Evolutionary conservation across 2,113 vertebrate species (phyloP), one percentile per base, ranked within the genome.

Genomic region (Piprites chloris): DNA sequence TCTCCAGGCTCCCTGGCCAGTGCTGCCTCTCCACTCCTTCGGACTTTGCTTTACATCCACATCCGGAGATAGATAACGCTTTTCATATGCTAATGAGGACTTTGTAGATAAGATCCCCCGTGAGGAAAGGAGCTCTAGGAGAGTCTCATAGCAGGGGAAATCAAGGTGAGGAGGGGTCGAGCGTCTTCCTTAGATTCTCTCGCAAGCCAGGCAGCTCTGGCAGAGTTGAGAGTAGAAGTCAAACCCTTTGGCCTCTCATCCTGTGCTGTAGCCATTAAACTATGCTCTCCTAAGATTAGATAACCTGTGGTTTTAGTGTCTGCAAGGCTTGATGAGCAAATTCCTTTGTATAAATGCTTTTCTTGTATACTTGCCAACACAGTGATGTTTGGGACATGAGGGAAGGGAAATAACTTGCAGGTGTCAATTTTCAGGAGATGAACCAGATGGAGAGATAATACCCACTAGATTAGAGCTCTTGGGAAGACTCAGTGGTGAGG

Each of bases 331-430:
- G 90, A 71, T 94, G 91, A 94, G 72, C 69, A 89, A 95, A 93
- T 95, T 95, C 86, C 62, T 93, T 93, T 90, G 63, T 74, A 80
- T 76, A 93, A 95, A 94, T 95, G 85, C 37, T 86, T 84, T 71
- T 77, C 77, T 89, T 96, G 58, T 89, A 55, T 46, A 8, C 59
- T 91, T 95, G 90, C 96, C 93, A 96, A 44, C 37, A 41, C 58
- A 49, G 65, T 44, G 87, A 93, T 62, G 21, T 74, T 53, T 90
- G 67, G 76, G 91, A 85, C 9, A 5, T 27, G 44, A 88, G 78
- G 50, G 66, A 78, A 76, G 63, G 87, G 42, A 89, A 96, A 71
- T 85, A 67, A 82, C 71, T 84, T 95, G 49, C 71, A 87, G 63
- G 80, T 67, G 58, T 93, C 71, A 67, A 27, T 88, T 95, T 85